Base-by-base conservation (phyloP, 1,140 invertebrate genomes). In the Philaenus spumarius region DNA sequence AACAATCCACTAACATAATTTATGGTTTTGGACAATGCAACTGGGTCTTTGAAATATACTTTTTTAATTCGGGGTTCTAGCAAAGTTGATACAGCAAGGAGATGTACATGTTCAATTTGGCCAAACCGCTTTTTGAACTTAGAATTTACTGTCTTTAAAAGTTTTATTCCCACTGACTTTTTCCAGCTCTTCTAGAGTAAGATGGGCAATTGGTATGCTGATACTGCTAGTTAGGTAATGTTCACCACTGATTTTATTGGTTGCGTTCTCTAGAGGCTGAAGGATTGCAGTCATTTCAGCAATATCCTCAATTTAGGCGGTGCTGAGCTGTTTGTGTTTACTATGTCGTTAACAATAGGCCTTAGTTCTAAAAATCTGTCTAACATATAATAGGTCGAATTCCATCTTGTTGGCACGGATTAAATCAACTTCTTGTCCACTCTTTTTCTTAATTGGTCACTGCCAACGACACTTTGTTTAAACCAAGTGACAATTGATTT, bases 401-500 rank as follows among this genome's bases (percentile, higher is more conserved):
- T 69, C 66, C 66, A 68, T 19, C 58, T 50, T 26, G 64, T 66
- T 14, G 35, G 48, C 7, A 67, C 61, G 52, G 66, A 65, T 62
- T 64, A 60, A 43, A 64, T 64, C 4, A 66, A 39, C 63, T 68
- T 65, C 47, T 60, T 45, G 23, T 46, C 22, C 24, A 26, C 23
- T 15, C 34, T 26, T 54, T 66, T 66, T 42, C 67, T 55, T 42
- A 71, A 66, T 42, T 69, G 65, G 50, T 72, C 62, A 60, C 66
- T 71, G 39, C 69, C 71, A 4, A 67, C 55, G 66, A 54, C 59
- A 64, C 68, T 72, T 62, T 71, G 65, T 61, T 73, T 72, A 61
- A 73, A 70, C 47, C 56, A 73, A 35, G 66, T 73, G 9, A 75
- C 67, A 51, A 71, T 64, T 51, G 37, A 60, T 64, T 72, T 71